Evolutionary conservation across 35 echinoderm and acorn worm genomes (phyloP).

Genomic region (Apostichopus californicus): DNA sequence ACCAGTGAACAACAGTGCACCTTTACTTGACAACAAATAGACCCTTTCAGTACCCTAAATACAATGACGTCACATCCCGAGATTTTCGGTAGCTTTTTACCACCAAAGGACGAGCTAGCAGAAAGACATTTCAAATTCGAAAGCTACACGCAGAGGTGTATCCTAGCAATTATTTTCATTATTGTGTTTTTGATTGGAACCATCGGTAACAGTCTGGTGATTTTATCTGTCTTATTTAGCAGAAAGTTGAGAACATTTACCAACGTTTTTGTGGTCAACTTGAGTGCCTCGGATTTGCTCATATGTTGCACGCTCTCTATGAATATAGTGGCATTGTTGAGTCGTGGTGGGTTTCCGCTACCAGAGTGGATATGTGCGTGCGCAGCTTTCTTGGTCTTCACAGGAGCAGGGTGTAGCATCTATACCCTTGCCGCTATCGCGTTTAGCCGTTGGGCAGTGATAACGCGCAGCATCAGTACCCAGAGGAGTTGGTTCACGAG

Average conservation of each 20-base stretch:
- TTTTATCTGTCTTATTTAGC: conserved; percentile 57
- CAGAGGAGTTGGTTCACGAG: conserved; percentile 33
- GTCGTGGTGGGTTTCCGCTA: conserved; percentile 14
- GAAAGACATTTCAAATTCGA: conserved; percentile 32
- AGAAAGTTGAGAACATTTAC: conserved; percentile 58
- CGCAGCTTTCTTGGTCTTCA: conserved; percentile 39
- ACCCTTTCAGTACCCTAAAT: background rate
- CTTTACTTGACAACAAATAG: background rate
- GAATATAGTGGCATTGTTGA: conserved; percentile 55
- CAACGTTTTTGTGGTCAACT: conserved; percentile 69
- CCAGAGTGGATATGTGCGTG: conserved; percentile 49
- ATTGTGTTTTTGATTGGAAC: conserved; percentile 40
- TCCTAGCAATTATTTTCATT: conserved; percentile 34
- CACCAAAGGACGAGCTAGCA: background rate
- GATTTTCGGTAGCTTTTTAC: background rate
- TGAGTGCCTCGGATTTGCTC: conserved; percentile 57
- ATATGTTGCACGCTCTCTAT: conserved; percentile 46
- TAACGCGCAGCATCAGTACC: conserved; percentile 46
- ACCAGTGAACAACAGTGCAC: too few species aligned
- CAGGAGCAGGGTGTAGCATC: conserved; percentile 55
- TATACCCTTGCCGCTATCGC: conserved; percentile 68
- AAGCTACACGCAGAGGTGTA: conserved; percentile 21
- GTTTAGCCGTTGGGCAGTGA: conserved; percentile 61
- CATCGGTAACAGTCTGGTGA: conserved; percentile 63
- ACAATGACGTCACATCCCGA: background rate